These are phyloP conservation scores for Calyptomena viridis DNA, from an alignment of 2,113 vertebrate genomes.

Conservation along the genomic window DNA sequence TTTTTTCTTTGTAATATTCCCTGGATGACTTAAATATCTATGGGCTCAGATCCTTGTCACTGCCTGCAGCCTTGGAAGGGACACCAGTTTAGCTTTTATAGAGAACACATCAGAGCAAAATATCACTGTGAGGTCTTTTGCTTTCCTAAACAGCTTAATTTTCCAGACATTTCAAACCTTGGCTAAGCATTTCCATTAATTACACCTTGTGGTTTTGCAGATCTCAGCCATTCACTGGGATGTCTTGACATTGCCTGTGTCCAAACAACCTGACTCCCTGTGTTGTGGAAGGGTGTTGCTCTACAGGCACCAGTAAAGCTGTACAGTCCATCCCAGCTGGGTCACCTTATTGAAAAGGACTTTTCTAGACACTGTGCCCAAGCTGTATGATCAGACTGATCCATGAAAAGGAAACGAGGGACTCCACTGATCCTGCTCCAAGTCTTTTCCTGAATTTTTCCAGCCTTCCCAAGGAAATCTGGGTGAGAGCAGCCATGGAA, in stretches of 20 bases:
- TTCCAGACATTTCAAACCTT: background rate
- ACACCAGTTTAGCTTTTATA: background rate
- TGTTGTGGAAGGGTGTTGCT: fast-evolving
- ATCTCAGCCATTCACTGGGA: background rate
- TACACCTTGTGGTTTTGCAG: background rate
- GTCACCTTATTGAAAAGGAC: background rate
- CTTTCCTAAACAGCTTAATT: background rate
- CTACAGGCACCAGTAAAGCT: background rate
- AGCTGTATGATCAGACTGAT: background rate
- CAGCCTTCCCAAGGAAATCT: no score
- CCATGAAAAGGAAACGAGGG: background rate
- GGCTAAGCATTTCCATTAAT: background rate
- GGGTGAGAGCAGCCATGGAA: background rate
- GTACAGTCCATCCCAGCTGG: background rate
- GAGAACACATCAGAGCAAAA: background rate
- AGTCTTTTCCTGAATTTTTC: background rate
- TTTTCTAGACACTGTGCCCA: background rate
- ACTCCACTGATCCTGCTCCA: background rate
- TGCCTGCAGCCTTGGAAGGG: background rate
- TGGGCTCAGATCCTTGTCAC: background rate
- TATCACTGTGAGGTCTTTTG: background rate
- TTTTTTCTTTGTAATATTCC: background rate
- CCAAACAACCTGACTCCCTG: background rate
- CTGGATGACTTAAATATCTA: background rate
- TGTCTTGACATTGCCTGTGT: fast-evolving